phyloP scores from a whole-genome alignment of 2,797 vertebrate species.

The Chelidonichthys spinosus region DNA sequence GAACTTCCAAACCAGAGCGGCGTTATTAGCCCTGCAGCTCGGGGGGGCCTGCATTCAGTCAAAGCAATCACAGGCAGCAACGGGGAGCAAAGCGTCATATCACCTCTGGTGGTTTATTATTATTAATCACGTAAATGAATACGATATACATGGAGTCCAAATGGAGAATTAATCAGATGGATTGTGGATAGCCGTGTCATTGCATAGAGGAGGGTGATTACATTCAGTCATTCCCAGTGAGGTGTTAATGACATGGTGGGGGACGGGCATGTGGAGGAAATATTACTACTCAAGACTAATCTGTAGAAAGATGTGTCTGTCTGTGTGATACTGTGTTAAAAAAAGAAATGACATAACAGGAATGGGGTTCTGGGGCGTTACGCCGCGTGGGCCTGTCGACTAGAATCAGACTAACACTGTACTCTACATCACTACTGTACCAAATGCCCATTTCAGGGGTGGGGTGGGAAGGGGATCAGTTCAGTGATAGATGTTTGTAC shows the following conservation, averaged over 20 bases:
- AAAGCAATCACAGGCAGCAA: constrained; percentile 63
- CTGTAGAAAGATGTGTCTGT: constrained; percentile 39
- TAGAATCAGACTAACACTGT: constrained; percentile 26
- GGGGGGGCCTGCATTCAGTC: constrained; percentile 56
- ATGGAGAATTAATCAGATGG: constrained; percentile 73
- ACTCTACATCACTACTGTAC: constrained; percentile 42
- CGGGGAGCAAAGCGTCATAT: constrained; percentile 63
- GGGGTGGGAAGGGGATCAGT: constrained; percentile 64
- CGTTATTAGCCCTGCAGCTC: constrained; percentile 47
- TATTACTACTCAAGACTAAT: constrained; percentile 47
- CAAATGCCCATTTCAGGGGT: constrained; percentile 65
- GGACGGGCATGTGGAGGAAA: constrained; percentile 45
- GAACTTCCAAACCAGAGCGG: constrained; percentile 47
- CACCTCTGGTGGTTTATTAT: constrained; percentile 55
- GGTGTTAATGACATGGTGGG: constrained; percentile 79
- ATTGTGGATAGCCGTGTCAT: constrained; percentile 72
- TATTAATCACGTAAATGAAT: constrained; percentile 56
- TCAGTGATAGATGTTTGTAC: constrained; percentile 83
- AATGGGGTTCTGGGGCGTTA: constrained; percentile 19
- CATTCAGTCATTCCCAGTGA: constrained; percentile 80
- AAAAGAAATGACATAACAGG: constrained; percentile 29
- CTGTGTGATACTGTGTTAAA: constrained; percentile 31
- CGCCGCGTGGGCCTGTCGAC: constrained; percentile 18
- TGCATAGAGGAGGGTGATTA: constrained; percentile 77
- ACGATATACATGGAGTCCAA: constrained; percentile 43